Base-by-base conservation (phyloP, 2,888 invertebrate species). In the Diarsia rubi region DNA sequence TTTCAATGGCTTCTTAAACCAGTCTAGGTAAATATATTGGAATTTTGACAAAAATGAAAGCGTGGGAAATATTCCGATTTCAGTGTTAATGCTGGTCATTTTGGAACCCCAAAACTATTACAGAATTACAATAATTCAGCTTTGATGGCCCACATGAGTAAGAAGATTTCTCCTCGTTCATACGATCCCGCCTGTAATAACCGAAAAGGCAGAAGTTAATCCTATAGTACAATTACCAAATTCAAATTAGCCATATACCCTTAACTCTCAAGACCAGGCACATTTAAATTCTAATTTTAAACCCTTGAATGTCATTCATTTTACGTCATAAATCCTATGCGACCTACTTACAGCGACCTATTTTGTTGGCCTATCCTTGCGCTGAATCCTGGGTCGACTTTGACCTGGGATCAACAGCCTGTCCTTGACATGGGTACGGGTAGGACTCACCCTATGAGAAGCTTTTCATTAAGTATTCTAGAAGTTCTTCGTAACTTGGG, bases 301-400 rank as follows among this genome's bases (percentile, higher is more conserved):
- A 54, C 44, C n/a, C 69, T 12, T 67, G 57, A 73, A 75, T 44
- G n/a, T 60, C 62, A 49, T 65, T 45, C n/a, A 21, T 31, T 9
- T 24, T 27, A 44, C 24, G 37, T 54, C 42, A 54, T 79, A 71
- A 71, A 71, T 73, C 62, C 66, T 19, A 6, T 24, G 16, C 62
- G 84, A 75, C 83, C 86, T 67, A 74, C 79, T 82, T 85, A 21
- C 60, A 21, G 64, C 79, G 86, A 86, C 87, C 90, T 79, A 84
- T 87, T 85, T 81, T 81, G 54, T 14, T 75, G 84, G 77, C 88
- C 86, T 81, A 84, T 85, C 87, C 91, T 88, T 86, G 86, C 73
- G 74, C 83, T 69, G 75, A 72, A 82, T 84, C 86, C 75, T 69
- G 57, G 42, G 42, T 8, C 60, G 84, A 81, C 87, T 88, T 88